phyloP scores from a whole-genome alignment of 1,140 invertebrate species.

The Formica selysi region DNA sequence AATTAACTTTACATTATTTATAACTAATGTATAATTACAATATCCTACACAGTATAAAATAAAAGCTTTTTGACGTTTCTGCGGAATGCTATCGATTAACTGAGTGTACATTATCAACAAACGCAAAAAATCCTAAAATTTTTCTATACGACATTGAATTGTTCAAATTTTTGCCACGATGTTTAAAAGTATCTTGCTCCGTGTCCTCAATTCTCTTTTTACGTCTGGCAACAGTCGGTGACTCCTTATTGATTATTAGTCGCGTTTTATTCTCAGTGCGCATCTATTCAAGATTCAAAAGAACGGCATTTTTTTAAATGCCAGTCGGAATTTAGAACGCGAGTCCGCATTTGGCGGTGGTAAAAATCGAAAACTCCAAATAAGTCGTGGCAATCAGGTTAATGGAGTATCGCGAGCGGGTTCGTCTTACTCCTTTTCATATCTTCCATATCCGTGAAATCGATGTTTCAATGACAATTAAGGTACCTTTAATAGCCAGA shows the following conservation, averaged over 20 bases:
- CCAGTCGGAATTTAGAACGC: slow-evolving; percentile 66
- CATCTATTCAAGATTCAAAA: background rate
- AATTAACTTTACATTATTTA: too few relatives aligned
- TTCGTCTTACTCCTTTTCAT: slow-evolving; percentile 66
- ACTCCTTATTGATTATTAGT: slow-evolving; percentile 18
- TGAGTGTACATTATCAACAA: background rate
- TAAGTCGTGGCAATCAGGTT: slow-evolving; percentile 74
- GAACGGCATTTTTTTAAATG: background rate
- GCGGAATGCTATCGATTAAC: background rate
- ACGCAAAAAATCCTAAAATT: background rate
- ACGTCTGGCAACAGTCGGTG: background rate
- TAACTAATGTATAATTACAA: too few relatives aligned
- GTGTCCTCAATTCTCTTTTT: slow-evolving; percentile 20
- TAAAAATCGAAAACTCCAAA: slow-evolving; percentile 60
- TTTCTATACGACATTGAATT: background rate
- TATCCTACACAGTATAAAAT: too few relatives aligned
- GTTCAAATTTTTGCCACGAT: background rate
- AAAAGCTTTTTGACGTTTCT: too few relatives aligned
- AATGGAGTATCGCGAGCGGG: slow-evolving; percentile 71
- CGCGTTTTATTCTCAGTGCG: slow-evolving; percentile 18
- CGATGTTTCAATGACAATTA: slow-evolving; percentile 5
- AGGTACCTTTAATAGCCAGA: background rate
- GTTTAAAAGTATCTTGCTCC: background rate
- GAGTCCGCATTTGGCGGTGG: slow-evolving; percentile 65
- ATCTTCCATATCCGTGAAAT: background rate